Conservation (phyloP, 2,888 invertebrate genomes). For the Drosophila anomalata region DNA sequence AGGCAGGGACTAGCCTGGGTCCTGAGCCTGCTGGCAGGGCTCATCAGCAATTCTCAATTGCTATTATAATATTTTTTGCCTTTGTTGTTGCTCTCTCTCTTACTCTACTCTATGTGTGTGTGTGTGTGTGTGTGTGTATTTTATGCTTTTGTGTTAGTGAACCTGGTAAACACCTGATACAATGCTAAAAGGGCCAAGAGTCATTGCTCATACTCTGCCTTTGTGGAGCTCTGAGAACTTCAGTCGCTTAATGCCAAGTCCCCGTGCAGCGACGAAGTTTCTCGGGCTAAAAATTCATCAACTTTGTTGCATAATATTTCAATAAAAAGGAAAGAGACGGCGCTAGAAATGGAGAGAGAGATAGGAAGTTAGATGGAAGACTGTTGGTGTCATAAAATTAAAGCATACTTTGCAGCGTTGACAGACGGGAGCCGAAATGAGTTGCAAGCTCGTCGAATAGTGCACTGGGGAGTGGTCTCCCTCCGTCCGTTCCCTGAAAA, state of each 20-base stretch:
- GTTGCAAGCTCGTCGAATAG: slow-evolving; percentile 59
- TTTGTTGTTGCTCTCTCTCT: slow-evolving; percentile 33
- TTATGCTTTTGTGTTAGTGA: slow-evolving; percentile 4
- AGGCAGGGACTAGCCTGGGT: slow-evolving; percentile 16
- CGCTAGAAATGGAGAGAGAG: neutral
- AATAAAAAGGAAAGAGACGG: slow-evolving; percentile 54
- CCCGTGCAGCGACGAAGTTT: slow-evolving; percentile 65
- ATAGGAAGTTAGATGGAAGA: slow-evolving; percentile 8
- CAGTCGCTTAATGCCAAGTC: slow-evolving; percentile 69
- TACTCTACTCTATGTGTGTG: neutral
- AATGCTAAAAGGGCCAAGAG: slow-evolving; percentile 49
- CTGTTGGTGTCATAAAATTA: slow-evolving; percentile 70
- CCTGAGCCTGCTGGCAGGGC: slow-evolving; percentile 53
- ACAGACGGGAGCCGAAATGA: slow-evolving; percentile 38
- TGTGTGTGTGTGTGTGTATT: slow-evolving; percentile 7
- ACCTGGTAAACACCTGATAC: slow-evolving; percentile 73
- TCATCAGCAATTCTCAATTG: slow-evolving; percentile 80
- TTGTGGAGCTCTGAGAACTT: neutral
- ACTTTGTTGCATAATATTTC: slow-evolving; percentile 79
- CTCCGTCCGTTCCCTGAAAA: neutral
- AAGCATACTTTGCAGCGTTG: slow-evolving; percentile 57
- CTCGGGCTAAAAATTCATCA: slow-evolving; percentile 75
- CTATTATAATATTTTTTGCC: slow-evolving; percentile 76
- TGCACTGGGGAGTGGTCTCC: slow-evolving; percentile 70
- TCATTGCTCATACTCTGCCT: slow-evolving; percentile 14